Conservation (phyloP, 2,888 invertebrate genomes). For the Ophioninae sp. region DNA sequence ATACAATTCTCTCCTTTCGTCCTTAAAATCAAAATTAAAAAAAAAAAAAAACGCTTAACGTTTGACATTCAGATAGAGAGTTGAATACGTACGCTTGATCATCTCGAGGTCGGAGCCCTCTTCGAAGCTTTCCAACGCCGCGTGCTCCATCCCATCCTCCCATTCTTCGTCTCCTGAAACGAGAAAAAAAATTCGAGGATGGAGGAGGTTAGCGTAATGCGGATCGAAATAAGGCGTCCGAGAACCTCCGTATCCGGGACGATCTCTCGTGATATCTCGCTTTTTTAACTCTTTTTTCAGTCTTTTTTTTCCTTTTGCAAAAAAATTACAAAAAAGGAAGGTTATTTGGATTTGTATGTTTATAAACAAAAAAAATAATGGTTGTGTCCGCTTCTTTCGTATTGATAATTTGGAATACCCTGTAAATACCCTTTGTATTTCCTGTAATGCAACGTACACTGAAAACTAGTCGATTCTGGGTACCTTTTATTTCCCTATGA, state of each 20-base stretch:
- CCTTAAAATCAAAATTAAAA: not conserved
- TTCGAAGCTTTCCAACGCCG: conserved; percentile 72
- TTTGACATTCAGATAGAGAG: not conserved
- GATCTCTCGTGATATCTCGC: not conserved
- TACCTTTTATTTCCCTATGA: too few species aligned
- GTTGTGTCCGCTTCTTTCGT: too few species aligned
- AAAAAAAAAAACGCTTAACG: too few species aligned
- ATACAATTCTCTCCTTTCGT: not conserved
- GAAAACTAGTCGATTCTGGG: too few species aligned
- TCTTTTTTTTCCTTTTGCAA: not conserved
- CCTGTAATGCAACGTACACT: too few species aligned
- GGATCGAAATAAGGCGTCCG: not conserved
- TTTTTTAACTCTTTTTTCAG: not conserved
- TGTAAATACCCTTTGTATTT: too few species aligned
- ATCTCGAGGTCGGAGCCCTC: conserved; percentile 72
- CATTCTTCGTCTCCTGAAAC: conserved; percentile 77
- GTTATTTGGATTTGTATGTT: too few species aligned
- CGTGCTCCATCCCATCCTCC: conserved; percentile 74
- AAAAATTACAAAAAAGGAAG: conserved; percentile 12
- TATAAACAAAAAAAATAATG: too few species aligned
- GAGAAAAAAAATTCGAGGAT: conserved; percentile 43
- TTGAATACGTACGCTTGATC: conserved; percentile 71
- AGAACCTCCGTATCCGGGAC: not conserved
- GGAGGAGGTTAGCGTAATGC: not conserved
- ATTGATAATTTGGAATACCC: too few species aligned